Evolutionary conservation across 2,888 invertebrate genomes (phyloP).

Genomic region (Nipponacmea schrenckii): DNA sequence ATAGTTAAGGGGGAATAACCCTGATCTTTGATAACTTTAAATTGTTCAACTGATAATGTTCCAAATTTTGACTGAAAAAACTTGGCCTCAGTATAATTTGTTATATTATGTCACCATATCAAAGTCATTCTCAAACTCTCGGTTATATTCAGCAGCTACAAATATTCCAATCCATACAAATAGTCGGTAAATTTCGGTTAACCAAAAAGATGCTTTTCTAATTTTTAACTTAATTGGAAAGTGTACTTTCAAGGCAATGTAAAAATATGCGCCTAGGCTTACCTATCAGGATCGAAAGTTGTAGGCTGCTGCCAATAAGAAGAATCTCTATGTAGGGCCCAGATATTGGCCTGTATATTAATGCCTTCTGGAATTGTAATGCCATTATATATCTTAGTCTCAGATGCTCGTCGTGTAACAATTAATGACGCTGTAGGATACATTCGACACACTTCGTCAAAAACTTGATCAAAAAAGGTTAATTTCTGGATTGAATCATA

Average conservation of each 20-base stretch:
- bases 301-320: slow-evolving; percentile 51
- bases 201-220: too few species aligned
- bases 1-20: too few species aligned
- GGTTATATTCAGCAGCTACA: neutral
- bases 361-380: slow-evolving; percentile 54
- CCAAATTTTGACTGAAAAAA: too few species aligned
- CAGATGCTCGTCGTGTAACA: slow-evolving; percentile 48
- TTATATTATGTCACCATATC: too few species aligned
- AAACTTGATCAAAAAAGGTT: slow-evolving; percentile 67
- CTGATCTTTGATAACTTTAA: too few species aligned
- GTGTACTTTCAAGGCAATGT: too few species aligned
- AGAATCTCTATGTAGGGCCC: slow-evolving; percentile 53
- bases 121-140: neutral
- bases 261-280: neutral
- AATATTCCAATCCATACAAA: neutral
- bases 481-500: slow-evolving; percentile 63
- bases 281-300: slow-evolving; percentile 55
- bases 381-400: slow-evolving; percentile 39
- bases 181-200: too few species aligned
- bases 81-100: too few species aligned
- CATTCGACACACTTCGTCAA: slow-evolving; percentile 68
- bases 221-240: too few species aligned
- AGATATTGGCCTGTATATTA: slow-evolving; percentile 55
- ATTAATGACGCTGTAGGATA: slow-evolving; percentile 66
- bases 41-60: too few species aligned